Evolutionary conservation across 1,140 invertebrate species (phyloP), one percentile per base, ranked within the genome.

Genomic region (Mycetomoellerius zeteki): DNA sequence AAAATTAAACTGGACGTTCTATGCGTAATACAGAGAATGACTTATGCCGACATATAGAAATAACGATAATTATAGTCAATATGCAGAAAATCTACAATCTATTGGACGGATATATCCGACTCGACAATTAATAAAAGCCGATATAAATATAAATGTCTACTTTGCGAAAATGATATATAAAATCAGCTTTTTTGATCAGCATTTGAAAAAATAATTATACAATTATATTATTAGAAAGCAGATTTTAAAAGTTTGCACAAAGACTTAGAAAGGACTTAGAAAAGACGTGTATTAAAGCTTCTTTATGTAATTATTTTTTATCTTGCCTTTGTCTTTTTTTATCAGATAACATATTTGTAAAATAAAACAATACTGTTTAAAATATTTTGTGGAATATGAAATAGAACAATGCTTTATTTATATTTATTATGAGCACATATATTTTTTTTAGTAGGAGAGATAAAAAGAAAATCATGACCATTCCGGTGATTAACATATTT

Each of bases 61-160:
- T 58, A 58, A 75, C 33, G 52, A 75, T 75, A 76, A 58, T 76
- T 76, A 24, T 27, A 58, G 33, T 60, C 14, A 60, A 76, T 43
- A 60, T 64, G 37, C 37, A 19, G 27, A 64, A 56, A 27, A 50
- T 64, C 12, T 47, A 12, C 37, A 65, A 78, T 47, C 24, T 78
- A 30, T 64, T 64, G 16, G 5, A 4, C 37, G 58, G n/a, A 69
- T 64, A 50, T 64, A 47, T 65, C 19, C 14, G 30, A 7, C 19
- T 24, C 4, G 24, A 60, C 19, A 24, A 65, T 78, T 33, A 69
- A 50, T 69, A 69, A 50, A 50, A 50, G 50, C n/a, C 4, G 8
- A 14, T n/a, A 43, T 43, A 10, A 43, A 43, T 43, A 43, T 43
- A 16, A 43, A 50, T 6, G 14, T 21, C 12, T 43, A n/a, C 3